Evolutionary conservation across 2,888 invertebrate species (phyloP), one percentile per base, ranked within the genome.

Genomic region (Nomada ruficornis): DNA sequence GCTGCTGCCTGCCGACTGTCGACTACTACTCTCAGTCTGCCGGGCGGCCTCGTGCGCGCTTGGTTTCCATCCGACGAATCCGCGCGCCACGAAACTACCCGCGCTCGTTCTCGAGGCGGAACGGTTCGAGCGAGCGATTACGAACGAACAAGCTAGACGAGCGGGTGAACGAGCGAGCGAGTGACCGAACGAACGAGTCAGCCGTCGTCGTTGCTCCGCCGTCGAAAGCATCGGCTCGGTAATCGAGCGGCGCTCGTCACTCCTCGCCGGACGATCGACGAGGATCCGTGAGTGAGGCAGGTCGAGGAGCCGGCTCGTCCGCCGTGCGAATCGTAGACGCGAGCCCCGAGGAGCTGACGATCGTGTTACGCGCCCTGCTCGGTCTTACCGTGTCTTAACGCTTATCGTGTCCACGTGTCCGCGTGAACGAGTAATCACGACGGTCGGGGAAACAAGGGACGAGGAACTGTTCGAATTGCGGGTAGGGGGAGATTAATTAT

Each of bases 31-130:
- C 86, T 89, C 89, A 90, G 89, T 90, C 89, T 90, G 88, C 84
- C 88, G 87, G 88, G 85, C 89, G 86, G 86, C 86, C 86, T 87
- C 90, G 90, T 86, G 89, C 90, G 88, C 87, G 90, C 88, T 84
- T 89, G 86, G 87, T 77, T 83, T 80, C 77, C 80, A 82, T 63
- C 68, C 73, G 76, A 73, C 81, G 81, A 83, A 83, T 82, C 69
- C 76, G 83, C 82, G 84, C 84, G 77, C 83, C 76, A 75, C 78
- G 57, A 75, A 82, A 60, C 71, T 59, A 76, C 77, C 77, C 80
- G 84, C 84, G 78, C 65, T 54, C 65, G 47, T 52, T 57, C 65
- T 59, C 65, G 70, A 64, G 64, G 57, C 63, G 64, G 63, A 57
- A 77, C 76, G 55, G 59, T 59, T 36, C 29, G 36, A 60, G 50